Evolutionary conservation across 2,113 vertebrate genomes (phyloP).

Genomic region (Thunnus maccoyii): DNA sequence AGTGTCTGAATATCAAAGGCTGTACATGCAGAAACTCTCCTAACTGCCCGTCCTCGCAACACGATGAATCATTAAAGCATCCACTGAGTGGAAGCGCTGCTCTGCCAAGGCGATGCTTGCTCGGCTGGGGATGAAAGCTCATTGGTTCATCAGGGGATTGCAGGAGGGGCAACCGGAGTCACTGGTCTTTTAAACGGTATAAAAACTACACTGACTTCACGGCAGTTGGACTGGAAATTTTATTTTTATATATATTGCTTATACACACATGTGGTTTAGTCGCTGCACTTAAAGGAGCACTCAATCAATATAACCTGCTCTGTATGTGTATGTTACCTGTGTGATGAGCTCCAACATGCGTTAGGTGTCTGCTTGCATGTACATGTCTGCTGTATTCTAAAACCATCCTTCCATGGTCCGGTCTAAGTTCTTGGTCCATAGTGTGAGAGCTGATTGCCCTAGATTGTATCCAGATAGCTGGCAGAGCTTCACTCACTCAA

Average conservation of each 20-base stretch:
- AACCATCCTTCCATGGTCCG: constrained; percentile 24
- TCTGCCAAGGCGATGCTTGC: constrained; percentile 20
- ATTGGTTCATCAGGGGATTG: constrained; percentile 35
- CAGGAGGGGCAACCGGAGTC: constrained; percentile 7
- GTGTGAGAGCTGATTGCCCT: constrained; percentile 46
- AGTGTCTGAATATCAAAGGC: constrained; percentile 72
- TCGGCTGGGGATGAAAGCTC: constrained; percentile 39
- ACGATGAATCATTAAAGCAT: constrained; percentile 69
- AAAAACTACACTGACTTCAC: constrained; percentile 29
- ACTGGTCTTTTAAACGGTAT: constrained; percentile 15
- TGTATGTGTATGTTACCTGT: not conserved
- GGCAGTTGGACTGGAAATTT: not conserved
- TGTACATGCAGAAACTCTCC: constrained; percentile 53
- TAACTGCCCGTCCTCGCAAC: constrained; percentile 50
- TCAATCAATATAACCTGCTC: constrained; percentile 42
- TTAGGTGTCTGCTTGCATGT: constrained; percentile 9
- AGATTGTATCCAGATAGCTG: constrained; percentile 66
- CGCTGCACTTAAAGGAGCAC: constrained; percentile 14
- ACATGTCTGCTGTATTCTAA: not conserved
- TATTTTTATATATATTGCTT: constrained; percentile 2
- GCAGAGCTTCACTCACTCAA: constrained; percentile 48
- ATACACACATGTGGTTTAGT: constrained; percentile 12
- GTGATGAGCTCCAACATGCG: not conserved
- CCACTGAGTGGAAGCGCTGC: constrained; percentile 24
- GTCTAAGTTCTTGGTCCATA: constrained; percentile 42